Base-by-base conservation (phyloP, 2,888 invertebrate genomes). In the Macrophya alboannulata region DNA sequence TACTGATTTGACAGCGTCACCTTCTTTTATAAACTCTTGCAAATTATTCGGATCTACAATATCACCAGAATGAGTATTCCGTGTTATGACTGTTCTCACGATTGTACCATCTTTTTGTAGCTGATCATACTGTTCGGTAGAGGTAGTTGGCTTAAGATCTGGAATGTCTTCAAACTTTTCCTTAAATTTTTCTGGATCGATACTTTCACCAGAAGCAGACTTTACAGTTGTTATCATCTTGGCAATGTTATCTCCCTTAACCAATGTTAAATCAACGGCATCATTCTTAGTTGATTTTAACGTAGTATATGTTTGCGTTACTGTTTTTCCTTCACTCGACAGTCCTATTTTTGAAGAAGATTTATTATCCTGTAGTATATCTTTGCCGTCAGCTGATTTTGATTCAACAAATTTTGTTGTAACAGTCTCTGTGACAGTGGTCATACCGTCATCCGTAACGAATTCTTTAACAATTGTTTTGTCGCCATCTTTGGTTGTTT, bases 391-490 rank as follows among this genome's bases (percentile, higher is more conserved):
- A 4, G 77, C n/a, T 31, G 37, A 77, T 37, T 77, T 77, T n/a
- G 77, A 77, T 40, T 59, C 40, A 21, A 62, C n/a, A 8, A 68
- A 68, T 21, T 76, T 82, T 59, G 55, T 84, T 3, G 79, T 65
- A 40, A 62, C 25, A 37, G 76, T 83, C 45, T 72, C 65, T 12
- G 74, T 68, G 5, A 83, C 84, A 5, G 62, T 84, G n/a, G 84
- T 51, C 4, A 77, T 84, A 31, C 74, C 91, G 94, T 94, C 87
- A 95, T 91, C 89, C 12, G 90, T 88, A 15, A 88, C 85, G 51
- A 89, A 89, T 88, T 89, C 85, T 87, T 91, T 89, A 43, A 88
- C 84, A 71, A 84, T 55, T 85, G 87, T 90, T 79, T 87, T 87
- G 74, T 91, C 91, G 4, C 92, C 92, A 51, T 91, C 90, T 37